phyloP scores from a whole-genome alignment of 1,140 invertebrate species.

The Drosophila melanica region DNA sequence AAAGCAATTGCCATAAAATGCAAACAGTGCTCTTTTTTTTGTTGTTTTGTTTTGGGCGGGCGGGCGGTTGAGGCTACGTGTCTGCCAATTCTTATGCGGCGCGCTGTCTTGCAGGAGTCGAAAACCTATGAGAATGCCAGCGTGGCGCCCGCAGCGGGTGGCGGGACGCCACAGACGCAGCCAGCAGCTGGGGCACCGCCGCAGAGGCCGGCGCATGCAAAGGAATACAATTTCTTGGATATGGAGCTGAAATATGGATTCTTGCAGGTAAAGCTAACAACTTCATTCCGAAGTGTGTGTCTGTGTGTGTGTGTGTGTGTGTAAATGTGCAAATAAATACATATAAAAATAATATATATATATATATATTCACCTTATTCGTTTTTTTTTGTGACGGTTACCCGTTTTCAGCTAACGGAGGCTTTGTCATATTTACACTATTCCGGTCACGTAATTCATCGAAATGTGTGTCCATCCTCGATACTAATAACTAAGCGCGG shows the following conservation, averaged over 20 bases:
- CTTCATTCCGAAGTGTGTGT: not conserved
- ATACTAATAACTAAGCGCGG: slow-evolving; percentile 97
- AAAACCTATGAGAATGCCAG: slow-evolving; percentile 79
- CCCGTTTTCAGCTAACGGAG: slow-evolving; percentile 91
- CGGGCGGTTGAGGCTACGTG: too few species aligned
- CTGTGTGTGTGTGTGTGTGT: not conserved
- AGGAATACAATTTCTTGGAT: slow-evolving; percentile 94
- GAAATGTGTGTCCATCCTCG: slow-evolving; percentile 96
- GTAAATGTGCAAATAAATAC: not conserved
- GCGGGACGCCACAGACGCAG: slow-evolving; percentile 58
- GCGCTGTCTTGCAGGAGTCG: slow-evolving; percentile 63
- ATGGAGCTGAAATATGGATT: slow-evolving; percentile 97
- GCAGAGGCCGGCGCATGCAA: slow-evolving; percentile 86
- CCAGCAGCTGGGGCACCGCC: slow-evolving; percentile 57
- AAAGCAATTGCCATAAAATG: slow-evolving; percentile 52
- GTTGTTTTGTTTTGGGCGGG: not conserved
- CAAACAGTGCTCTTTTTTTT: slow-evolving; percentile 22
- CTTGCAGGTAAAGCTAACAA: slow-evolving; percentile 89
- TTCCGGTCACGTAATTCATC: slow-evolving; percentile 92
- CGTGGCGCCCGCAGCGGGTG: slow-evolving; percentile 44
- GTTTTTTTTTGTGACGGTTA: slow-evolving; percentile 15
- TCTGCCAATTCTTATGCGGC: slow-evolving; percentile 23
- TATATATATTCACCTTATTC: not conserved
- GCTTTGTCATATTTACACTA: slow-evolving; percentile 96
- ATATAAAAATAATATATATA: not conserved